Evolutionary conservation across 2,888 invertebrate genomes (phyloP), one percentile per base, ranked within the genome.

Genomic region (Fragum fragum): DNA sequence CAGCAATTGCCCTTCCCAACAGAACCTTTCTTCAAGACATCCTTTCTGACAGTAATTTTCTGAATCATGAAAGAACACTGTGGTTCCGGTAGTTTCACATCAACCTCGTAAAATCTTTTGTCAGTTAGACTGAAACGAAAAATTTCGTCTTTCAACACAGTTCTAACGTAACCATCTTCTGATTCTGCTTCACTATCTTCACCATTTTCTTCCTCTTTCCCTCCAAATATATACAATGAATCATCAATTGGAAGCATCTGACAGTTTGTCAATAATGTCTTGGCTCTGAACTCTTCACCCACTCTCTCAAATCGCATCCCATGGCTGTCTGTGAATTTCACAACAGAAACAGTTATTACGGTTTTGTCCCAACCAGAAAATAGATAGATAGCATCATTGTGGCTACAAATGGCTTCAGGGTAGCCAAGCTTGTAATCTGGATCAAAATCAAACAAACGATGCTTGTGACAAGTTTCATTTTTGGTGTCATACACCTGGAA

Each of bases 301-400:
- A 70, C 23, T 29, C 70, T 26, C 28, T 70, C 70, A 70, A 70
- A 70, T 32, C 47, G 52, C 70, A 70, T 70, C n/a, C 53, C 70
- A n/a, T 52, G n/a, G 28, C n/a, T n/a, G 70, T 70, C 53, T 53
- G 70, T 70, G 14, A 70, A 70, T 29, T 70, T 70, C n/a, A 70
- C 70, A 26, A 70, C 53, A 1, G 53, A 70, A 16, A 52, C 52
- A 11, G 70, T 29, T 23, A 5, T 28, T 9, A 29, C 32, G 3
- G 28, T 28, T 70, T 28, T 52, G 29, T 52, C 52, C 53, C 29
- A 53, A 32, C 32, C 52, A 3, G 53, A 29, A 28, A 70, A 53
- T 28, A 70, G 14, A 53, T 70, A 70, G n/a, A 70, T 70, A 9
- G 70, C 70, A 28, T 53, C 53, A 29, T 53, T 32, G 9, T 53